phyloP scores from a whole-genome alignment of 2,888 invertebrate genomes.

The Lasius fuliginosus region DNA sequence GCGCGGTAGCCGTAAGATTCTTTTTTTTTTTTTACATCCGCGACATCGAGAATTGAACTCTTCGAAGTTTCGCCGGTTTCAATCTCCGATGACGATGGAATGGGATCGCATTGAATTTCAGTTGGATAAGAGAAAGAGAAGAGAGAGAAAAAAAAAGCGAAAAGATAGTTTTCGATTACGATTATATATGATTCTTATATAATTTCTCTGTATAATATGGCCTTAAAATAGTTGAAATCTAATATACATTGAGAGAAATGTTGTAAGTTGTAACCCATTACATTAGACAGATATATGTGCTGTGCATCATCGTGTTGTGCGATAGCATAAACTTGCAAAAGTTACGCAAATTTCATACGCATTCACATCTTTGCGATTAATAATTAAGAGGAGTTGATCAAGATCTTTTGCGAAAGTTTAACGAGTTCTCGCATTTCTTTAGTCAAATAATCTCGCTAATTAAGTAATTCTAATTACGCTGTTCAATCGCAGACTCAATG shows the following conservation, averaged over 20 bases:
- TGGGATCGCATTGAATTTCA: constrained; percentile 44
- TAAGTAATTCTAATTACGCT: constrained; percentile 4
- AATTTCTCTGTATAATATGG: constrained; percentile 37
- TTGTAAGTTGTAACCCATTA: background rate
- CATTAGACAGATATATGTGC: background rate
- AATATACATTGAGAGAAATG: background rate
- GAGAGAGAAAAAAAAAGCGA: background rate
- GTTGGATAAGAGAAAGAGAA: background rate
- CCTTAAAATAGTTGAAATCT: constrained; percentile 36
- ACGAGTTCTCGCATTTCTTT: background rate
- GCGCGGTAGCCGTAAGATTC: constrained; percentile 27
- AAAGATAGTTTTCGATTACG: constrained; percentile 11
- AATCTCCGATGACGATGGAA: constrained; percentile 45
- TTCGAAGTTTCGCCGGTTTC: constrained; percentile 30
- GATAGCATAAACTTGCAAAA: background rate
- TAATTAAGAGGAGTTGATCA: background rate
- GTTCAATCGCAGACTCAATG: no score
- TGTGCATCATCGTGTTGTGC: background rate
- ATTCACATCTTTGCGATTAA: background rate
- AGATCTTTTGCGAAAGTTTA: background rate
- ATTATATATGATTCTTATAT: background rate
- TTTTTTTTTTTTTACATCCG: constrained; percentile 21
- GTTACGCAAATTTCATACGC: background rate
- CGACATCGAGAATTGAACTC: constrained; percentile 34
- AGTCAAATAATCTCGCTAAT: constrained; percentile 15